Base-by-base conservation (phyloP, 1,140 invertebrate genomes). In the Eulimnadia texana region DNA sequence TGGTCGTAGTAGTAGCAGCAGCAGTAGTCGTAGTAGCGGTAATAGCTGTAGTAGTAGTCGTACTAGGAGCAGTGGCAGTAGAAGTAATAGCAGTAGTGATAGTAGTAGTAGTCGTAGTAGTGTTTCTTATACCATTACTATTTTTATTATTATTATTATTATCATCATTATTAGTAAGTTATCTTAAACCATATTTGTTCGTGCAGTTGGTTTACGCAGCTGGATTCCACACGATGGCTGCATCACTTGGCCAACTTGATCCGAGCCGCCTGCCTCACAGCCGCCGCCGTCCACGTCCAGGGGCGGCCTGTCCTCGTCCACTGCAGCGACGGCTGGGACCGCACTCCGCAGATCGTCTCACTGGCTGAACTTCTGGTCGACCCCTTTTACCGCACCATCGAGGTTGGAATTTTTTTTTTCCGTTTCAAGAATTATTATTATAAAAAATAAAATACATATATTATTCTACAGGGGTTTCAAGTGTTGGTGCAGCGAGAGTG, bases 321-420 rank as follows among this genome's bases (percentile, higher is more conserved):
- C 72, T 98, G 93, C 73, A 93, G 89, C 2, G 93, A 98, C 76
- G 93, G 93, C 6, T 98, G 93, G 93, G 93, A 97, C 75, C 80
- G 93, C 64, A 97, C 93, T 50, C 89, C 93, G 6, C 93, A 97
- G 75, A 90, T 96, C 65, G 87, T 92, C 2, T 84, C 91, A 11
- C 78, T 94, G 47, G 88, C 90, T 19, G 84, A 96, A 73, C 77
- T 98, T n/a, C 75, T 95, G 67, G 76, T 97, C 19, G 93, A 98
- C 78, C 90, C 92, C 9, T 90, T 85, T 74, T 97, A 97, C 73
- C 76, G 93, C 64, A 96, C 93, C 9, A 79, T 93, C 61, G 82
- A 93, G 76, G 88, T 90, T 72, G 71, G 69, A 60, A 29, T 27
- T 2, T 3, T n/a, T 51, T 2, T 16, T 47, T 9, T 47, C 29